These are phyloP conservation scores for Seira ritae DNA, from an alignment of 2,888 invertebrate species.

Conservation along the genomic window DNA sequence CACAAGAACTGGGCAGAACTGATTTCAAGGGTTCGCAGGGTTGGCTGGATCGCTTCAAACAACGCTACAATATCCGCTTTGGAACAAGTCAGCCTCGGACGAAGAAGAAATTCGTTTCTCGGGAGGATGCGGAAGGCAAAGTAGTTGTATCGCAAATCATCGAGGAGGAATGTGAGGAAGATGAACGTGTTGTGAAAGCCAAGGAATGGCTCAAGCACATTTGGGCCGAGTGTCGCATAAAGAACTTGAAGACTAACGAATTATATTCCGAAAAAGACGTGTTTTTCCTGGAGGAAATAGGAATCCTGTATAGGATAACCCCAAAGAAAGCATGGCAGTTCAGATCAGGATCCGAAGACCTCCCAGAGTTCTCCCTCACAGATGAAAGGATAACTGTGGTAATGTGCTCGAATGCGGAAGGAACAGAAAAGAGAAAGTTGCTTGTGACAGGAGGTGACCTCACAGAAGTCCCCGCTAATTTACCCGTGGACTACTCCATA, in stretches of 20 bases:
- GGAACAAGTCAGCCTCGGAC: background rate
- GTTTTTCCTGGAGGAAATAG: conserved; percentile 42
- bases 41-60: conserved; percentile 45
- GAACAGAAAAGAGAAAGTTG: conserved; percentile 36
- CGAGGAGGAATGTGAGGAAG: background rate
- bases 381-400: conserved; percentile 43
- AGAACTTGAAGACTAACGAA: conserved; percentile 20
- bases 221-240: conserved; percentile 29
- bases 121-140: no score
- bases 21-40: conserved; percentile 32
- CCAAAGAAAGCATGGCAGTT: conserved; percentile 45
- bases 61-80: conserved; percentile 41
- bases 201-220: conserved; percentile 39
- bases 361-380: conserved; percentile 28
- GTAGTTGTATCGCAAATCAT: no score
- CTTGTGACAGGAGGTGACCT: conserved; percentile 1
- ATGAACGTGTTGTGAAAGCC: background rate
- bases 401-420: conserved; percentile 34
- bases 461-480: conserved; percentile 19
- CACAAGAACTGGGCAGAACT: conserved; percentile 33
- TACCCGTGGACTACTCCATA: conserved; percentile 24
- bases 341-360: background rate
- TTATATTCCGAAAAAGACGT: conserved; percentile 28
- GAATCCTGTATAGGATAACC: conserved; percentile 34
- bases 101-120: conserved; percentile 11